phyloP scores from a whole-genome alignment of 2,113 vertebrate genomes.

The Pongo pygmaeus region DNA sequence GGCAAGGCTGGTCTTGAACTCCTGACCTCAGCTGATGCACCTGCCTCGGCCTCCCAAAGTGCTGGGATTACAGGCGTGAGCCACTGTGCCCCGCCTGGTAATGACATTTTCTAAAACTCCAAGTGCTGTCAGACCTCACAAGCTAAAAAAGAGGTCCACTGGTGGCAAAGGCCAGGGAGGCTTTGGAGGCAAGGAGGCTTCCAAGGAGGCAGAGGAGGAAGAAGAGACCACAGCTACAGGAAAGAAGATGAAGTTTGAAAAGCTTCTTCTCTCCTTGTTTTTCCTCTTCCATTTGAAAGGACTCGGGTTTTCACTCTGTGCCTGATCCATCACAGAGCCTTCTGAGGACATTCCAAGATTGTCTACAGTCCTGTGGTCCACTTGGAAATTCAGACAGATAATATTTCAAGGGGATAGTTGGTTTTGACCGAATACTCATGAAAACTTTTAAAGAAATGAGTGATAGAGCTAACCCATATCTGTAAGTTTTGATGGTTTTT shows the following conservation, averaged over 20 bases:
- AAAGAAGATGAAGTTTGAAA: slow-evolving; percentile 95
- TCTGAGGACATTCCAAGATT: slow-evolving; percentile 95
- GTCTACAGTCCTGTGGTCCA: slow-evolving; percentile 77
- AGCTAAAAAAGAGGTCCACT: slow-evolving; percentile 3
- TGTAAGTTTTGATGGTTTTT: slow-evolving; percentile 79
- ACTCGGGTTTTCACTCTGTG: slow-evolving; percentile 90
- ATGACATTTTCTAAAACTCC: neutral
- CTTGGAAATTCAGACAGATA: slow-evolving; percentile 76
- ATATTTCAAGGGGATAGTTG: slow-evolving; percentile 83
- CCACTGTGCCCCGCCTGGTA: neutral
- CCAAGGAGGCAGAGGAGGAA: slow-evolving; percentile 89
- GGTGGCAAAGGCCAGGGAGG: slow-evolving; percentile 85
- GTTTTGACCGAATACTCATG: slow-evolving; percentile 80
- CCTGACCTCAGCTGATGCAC: too few relatives aligned
- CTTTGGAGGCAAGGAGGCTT: slow-evolving; percentile 87
- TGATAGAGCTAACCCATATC: slow-evolving; percentile 81
- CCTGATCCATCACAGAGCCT: slow-evolving; percentile 90
- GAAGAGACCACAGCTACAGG: slow-evolving; percentile 90
- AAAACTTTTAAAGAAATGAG: slow-evolving; percentile 83
- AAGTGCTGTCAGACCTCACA: neutral
- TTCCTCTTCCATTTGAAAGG: slow-evolving; percentile 88
- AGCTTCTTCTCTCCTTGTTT: slow-evolving; percentile 84
- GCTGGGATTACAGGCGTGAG: too few relatives aligned
- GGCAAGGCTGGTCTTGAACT: too few relatives aligned
- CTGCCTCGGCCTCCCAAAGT: too few relatives aligned